Evolutionary conservation across 2,888 invertebrate species (phyloP), one percentile per base, ranked within the genome.

Genomic region (Tiliacea aurago): DNA sequence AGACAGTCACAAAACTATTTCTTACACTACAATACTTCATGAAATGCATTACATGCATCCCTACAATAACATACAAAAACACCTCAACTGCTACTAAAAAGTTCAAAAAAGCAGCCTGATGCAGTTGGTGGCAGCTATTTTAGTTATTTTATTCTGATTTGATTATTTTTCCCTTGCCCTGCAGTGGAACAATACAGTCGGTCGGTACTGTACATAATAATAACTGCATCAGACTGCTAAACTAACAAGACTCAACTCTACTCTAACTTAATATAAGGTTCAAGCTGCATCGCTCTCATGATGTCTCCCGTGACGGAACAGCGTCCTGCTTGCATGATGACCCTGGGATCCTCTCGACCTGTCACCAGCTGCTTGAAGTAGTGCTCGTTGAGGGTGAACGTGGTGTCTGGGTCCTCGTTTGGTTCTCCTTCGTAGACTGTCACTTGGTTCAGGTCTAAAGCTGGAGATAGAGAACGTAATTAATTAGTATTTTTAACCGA

Each of bases 261-360:
- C 0, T 74, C 58, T 0, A 61, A 61, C 73, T 93, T 95, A 59
- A 96, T 94, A 87, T 95, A 96, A 55, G 96, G 96, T 88, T 96
- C 96, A 75, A 96, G 91, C 86, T 96, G 93, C 96, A 96, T 96
- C 6, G 96, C 96, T 53, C 96, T 89, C 96, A 96, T 96, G 87
- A 96, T 93, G 86, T 96, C 96, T 4, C 96, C 96, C 0, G 96
- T 96, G 85, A 96, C 96, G 4, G 96, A 96, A 76, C 96, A 96
- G 33, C 95, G 87, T 1, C 96, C 96, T 0, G 96, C 95, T 71
- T 96, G 96, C 91, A 96, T 94, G 81, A 96, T 94, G 74, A 90
- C 90, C 20, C 95, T 85, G 0, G 96, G 86, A 55, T 95, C 94
- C 67, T 96, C 95, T 49, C 92, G 90, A 1, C 96, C 96, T 11